phyloP scores from a whole-genome alignment of 2,888 invertebrate genomes.

The Tricholauxania praeusta region DNA sequence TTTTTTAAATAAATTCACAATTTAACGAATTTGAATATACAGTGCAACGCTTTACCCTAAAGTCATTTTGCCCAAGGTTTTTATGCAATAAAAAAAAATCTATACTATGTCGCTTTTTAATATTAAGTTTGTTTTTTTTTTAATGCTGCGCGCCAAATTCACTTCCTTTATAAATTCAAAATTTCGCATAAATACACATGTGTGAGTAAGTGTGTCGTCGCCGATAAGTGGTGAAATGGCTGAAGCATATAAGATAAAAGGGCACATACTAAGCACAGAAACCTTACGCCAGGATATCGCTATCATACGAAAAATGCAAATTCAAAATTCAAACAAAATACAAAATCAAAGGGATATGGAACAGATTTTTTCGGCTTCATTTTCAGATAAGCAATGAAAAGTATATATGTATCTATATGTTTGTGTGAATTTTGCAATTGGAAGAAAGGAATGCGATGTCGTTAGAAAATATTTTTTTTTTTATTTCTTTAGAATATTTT shows the following conservation, averaged over 20 bases:
- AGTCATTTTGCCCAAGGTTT: slow-evolving; percentile 10
- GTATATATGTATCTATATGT: neutral
- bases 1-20: neutral
- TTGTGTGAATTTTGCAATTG: no score
- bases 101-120: no score
- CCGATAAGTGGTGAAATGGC: no score
- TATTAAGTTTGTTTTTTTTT: no score
- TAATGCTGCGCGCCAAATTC: slow-evolving; percentile 5
- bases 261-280: no score
- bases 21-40: neutral
- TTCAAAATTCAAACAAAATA: slow-evolving; percentile 12
- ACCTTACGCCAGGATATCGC: no score
- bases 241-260: no score
- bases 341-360: slow-evolving; percentile 21
- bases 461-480: neutral
- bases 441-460: no score
- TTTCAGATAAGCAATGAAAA: neutral
- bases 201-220: neutral
- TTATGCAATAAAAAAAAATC: neutral
- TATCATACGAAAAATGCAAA: neutral
- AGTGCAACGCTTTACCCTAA: neutral
- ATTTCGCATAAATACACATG: slow-evolving; percentile 16
- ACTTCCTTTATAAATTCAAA: slow-evolving; percentile 21
- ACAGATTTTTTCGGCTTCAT: slow-evolving; percentile 12
- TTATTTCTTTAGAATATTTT: neutral